Conservation (phyloP, 2,113 vertebrate genomes). For the Arothron firmamentum region DNA sequence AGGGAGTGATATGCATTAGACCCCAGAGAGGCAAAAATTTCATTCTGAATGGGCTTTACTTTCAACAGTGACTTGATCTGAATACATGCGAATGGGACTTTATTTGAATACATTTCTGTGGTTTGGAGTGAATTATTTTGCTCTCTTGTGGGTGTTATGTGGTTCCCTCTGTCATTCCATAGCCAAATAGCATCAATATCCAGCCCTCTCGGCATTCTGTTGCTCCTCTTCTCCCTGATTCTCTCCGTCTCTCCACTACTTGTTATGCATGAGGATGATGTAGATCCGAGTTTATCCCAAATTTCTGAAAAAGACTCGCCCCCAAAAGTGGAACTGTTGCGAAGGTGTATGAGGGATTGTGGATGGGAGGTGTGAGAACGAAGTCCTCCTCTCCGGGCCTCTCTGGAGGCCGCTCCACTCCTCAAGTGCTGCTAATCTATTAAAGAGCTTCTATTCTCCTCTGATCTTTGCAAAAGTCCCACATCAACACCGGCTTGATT, state of each 20-base stretch:
- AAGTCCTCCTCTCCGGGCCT: slow-evolving; percentile 36
- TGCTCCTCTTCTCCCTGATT: slow-evolving; percentile 3
- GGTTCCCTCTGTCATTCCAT: slow-evolving; percentile 41
- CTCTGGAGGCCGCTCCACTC: slow-evolving; percentile 49
- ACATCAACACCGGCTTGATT: slow-evolving; percentile 60
- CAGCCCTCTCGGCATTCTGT: slow-evolving; percentile 10
- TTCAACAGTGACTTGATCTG: slow-evolving; percentile 65
- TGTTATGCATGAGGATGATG: slow-evolving; percentile 44
- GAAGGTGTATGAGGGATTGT: slow-evolving; percentile 20
- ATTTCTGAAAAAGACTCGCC: slow-evolving; percentile 22
- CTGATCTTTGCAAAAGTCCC: slow-evolving; percentile 42
- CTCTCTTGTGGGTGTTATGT: slow-evolving; percentile 35
- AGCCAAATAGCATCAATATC: slow-evolving; percentile 47
- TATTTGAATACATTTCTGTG: slow-evolving; percentile 67
- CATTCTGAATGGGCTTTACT: slow-evolving; percentile 66
- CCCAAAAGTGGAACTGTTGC: slow-evolving; percentile 5
- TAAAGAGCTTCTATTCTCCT: slow-evolving; percentile 65
- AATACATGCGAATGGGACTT: slow-evolving; percentile 65
- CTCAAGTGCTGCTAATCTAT: slow-evolving; percentile 64
- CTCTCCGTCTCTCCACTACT: slow-evolving; percentile 10
- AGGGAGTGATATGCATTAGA: slow-evolving; percentile 61
- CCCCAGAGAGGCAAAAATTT: slow-evolving; percentile 55
- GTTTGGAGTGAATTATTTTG: slow-evolving; percentile 62
- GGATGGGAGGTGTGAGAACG: slow-evolving; percentile 44
- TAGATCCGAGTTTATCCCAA: slow-evolving; percentile 44